These are phyloP conservation scores for Pyrochroa serraticornis DNA, from an alignment of 2,888 invertebrate genomes.

Conservation along the genomic window DNA sequence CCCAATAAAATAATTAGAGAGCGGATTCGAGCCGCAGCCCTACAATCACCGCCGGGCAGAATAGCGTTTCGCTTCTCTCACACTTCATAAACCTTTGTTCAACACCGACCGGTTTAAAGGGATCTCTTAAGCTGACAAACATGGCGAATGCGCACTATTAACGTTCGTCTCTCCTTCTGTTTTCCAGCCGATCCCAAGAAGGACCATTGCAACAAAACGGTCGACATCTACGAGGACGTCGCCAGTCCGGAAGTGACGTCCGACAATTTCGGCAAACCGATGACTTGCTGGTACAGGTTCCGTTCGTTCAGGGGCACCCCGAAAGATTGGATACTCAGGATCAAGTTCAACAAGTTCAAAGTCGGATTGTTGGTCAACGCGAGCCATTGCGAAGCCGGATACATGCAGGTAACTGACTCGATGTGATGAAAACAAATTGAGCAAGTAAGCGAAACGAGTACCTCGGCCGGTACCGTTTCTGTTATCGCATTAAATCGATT, in stretches of 20 bases:
- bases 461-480: too few species aligned
- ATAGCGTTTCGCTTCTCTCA: not conserved
- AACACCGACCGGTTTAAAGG: not conserved
- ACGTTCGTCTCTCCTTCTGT: slow-evolving; percentile 7
- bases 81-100: not conserved
- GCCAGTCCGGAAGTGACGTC: slow-evolving; percentile 84
- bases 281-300: slow-evolving; percentile 91
- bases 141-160: not conserved
- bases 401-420: slow-evolving; percentile 74
- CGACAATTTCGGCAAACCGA: slow-evolving; percentile 81
- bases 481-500: too few species aligned
- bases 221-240: slow-evolving; percentile 91
- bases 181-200: slow-evolving; percentile 70
- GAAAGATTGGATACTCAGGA: slow-evolving; percentile 87
- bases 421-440: too few species aligned
- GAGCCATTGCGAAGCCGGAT: slow-evolving; percentile 86
- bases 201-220: slow-evolving; percentile 93
- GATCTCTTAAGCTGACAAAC: not conserved
- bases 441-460: too few species aligned
- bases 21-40: slow-evolving; percentile 18
- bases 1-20: slow-evolving; percentile 31
- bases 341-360: slow-evolving; percentile 92
- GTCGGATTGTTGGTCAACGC: slow-evolving; percentile 86
- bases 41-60: slow-evolving; percentile 14
- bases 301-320: slow-evolving; percentile 85